Evolutionary conservation across 2,888 invertebrate species (phyloP).

Genomic region (Dasypolia templi): DNA sequence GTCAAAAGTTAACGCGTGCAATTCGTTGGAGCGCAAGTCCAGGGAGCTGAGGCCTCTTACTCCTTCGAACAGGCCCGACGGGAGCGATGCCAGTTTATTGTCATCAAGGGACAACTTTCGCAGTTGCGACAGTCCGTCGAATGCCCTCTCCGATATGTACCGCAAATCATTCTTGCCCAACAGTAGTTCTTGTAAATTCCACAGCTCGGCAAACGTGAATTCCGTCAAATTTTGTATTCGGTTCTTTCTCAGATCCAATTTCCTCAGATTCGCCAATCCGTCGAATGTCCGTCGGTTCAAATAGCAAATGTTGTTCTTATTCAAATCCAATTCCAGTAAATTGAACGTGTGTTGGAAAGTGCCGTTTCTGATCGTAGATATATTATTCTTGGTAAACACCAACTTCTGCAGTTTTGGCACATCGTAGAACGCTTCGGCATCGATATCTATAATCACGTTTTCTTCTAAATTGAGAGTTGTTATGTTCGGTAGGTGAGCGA

Average conservation of each 20-base stretch:
- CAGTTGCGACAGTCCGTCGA: conserved; percentile 94
- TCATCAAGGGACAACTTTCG: conserved; percentile 93
- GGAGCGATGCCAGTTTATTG: conserved; percentile 93
- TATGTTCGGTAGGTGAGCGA: conserved; percentile 93
- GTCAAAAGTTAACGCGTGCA: conserved; percentile 94
- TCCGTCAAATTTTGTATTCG: conserved; percentile 94
- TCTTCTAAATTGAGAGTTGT: conserved; percentile 93
- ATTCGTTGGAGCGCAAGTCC: conserved; percentile 94
- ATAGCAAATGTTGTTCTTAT: conserved; percentile 93
- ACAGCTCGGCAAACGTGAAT: conserved; percentile 94
- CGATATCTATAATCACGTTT: conserved; percentile 94
- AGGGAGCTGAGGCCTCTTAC: conserved; percentile 93
- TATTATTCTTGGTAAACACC: conserved; percentile 95
- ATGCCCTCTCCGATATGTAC: conserved; percentile 94
- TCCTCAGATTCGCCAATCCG: conserved; percentile 93
- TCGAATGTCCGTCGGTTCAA: conserved; percentile 94
- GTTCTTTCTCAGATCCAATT: conserved; percentile 94
- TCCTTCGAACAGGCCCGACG: conserved; percentile 93
- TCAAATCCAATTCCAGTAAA: conserved; percentile 95
- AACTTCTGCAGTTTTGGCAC: conserved; percentile 93
- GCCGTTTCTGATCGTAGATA: conserved; percentile 95
- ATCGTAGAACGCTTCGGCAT: conserved; percentile 93
- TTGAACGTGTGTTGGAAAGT: conserved; percentile 94
- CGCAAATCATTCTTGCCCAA: conserved; percentile 93
- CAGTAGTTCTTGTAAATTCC: conserved; percentile 93